Percentiles rank a stretch among this genome's conserved stretches.
These are phyloP conservation scores for Orbicella faveolata DNA, from an alignment of 64 coral and sea anemone genomes.

Conservation along the genomic window DNA sequence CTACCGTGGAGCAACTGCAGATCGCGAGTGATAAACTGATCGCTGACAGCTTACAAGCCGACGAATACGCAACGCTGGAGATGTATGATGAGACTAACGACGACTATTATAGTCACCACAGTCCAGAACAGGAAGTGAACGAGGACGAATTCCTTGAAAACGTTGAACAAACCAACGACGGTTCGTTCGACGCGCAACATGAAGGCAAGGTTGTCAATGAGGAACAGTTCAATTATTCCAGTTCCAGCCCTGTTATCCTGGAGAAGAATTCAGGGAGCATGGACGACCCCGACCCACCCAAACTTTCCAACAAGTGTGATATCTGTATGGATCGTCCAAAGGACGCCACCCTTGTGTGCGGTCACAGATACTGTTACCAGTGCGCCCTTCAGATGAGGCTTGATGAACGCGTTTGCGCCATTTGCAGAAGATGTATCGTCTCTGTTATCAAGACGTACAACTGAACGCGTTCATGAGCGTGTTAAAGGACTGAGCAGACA, in stretches of 20 bases:
- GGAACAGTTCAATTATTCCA: background rate
- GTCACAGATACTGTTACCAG: conserved; percentile 61
- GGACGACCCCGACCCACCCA: background rate
- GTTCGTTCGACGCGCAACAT: background rate
- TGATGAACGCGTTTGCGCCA: conserved; percentile 58
- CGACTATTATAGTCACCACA: background rate
- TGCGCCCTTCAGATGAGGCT: conserved; percentile 68
- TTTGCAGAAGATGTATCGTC: conserved; percentile 62
- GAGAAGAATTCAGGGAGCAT: background rate
- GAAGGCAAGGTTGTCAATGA: background rate
- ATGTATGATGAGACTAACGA: background rate
- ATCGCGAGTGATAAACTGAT: background rate
- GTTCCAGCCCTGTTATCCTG: background rate
- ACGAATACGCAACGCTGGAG: background rate
- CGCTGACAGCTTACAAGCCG: conserved; percentile 12
- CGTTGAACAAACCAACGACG: background rate
- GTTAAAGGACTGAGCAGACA: background rate
- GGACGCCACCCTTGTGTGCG: conserved; percentile 67
- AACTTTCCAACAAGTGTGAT: conserved; percentile 23
- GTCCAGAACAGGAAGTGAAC: background rate
- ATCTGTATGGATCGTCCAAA: conserved; percentile 75
- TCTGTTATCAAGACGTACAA: conserved; percentile 81
- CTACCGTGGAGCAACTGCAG: background rate
- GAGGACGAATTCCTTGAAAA: background rate
- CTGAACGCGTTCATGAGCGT: background rate